phyloP scores from a whole-genome alignment of 1,140 invertebrate species.

The Drosophila bipectinata region DNA sequence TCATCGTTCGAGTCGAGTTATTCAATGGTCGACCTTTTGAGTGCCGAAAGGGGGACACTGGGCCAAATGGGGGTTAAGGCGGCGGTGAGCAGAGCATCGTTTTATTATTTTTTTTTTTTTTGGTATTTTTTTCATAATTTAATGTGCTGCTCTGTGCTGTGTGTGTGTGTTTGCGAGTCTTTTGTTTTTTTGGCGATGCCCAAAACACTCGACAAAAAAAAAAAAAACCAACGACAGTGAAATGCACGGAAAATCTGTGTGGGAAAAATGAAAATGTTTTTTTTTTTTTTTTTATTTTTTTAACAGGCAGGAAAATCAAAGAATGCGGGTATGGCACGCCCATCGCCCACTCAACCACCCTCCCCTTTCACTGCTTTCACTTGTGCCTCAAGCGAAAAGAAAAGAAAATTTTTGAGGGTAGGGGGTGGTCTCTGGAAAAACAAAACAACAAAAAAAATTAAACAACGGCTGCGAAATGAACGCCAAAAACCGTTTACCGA shows the following conservation, averaged over 20 bases:
- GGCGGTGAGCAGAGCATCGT: slow-evolving; percentile 21
- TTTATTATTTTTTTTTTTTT: slow-evolving; percentile 54
- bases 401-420: slow-evolving; percentile 7
- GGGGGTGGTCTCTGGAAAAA: neutral
- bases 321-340: slow-evolving; percentile 49
- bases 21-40: slow-evolving; percentile 79
- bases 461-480: slow-evolving; percentile 78
- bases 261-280: slow-evolving; percentile 39
- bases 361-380: slow-evolving; percentile 53
- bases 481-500: slow-evolving; percentile 76
- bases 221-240: slow-evolving; percentile 44
- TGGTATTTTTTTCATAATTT: slow-evolving; percentile 77
- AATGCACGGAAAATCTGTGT: slow-evolving; percentile 74
- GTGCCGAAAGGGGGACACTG: slow-evolving; percentile 42
- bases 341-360: slow-evolving; percentile 11
- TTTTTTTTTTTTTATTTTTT: slow-evolving; percentile 16
- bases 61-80: slow-evolving; percentile 7
- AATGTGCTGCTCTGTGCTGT: slow-evolving; percentile 50
- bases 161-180: slow-evolving; percentile 32
- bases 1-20: slow-evolving; percentile 74
- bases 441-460: slow-evolving; percentile 46
- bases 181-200: slow-evolving; percentile 75
- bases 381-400: slow-evolving; percentile 60
- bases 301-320: slow-evolving; percentile 49
- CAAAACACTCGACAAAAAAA: slow-evolving; percentile 69